Evolutionary conservation across 2,113 vertebrate species (phyloP).

Genomic region (Cygnus buccinator): DNA sequence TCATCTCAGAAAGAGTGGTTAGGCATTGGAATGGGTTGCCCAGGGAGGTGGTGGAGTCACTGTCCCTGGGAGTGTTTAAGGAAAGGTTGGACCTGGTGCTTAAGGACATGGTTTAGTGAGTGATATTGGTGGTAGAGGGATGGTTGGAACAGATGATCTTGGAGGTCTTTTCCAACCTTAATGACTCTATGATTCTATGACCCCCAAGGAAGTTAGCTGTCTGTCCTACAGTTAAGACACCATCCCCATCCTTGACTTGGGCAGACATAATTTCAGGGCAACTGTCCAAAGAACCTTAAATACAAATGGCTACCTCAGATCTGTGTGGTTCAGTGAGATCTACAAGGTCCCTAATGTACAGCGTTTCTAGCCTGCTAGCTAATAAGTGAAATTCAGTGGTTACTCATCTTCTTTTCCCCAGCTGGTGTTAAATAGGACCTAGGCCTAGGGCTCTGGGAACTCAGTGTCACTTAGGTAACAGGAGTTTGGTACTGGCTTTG

Average conservation of each 20-base stretch:
- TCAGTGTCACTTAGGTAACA: background rate
- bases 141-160: no score
- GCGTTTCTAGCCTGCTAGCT: background rate
- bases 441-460: background rate
- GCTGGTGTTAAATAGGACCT: background rate
- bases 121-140: no score
- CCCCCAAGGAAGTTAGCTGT: background rate
- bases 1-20: no score
- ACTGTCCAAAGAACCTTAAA: background rate
- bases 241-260: background rate
- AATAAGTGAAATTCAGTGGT: background rate
- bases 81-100: no score
- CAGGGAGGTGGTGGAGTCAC: no score
- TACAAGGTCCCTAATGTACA: background rate
- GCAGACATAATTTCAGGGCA: background rate
- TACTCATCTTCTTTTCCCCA: background rate
- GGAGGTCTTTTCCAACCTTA: no score
- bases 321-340: background rate
- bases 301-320: background rate
- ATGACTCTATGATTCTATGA: no score
- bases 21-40: no score
- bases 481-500: background rate
- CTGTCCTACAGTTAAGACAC: background rate
- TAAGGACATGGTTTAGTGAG: no score
- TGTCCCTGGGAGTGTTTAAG: no score